Evolutionary conservation across 2,113 vertebrate species (phyloP), one percentile per base, ranked within the genome.

Genomic region (Gavialis gangeticus): DNA sequence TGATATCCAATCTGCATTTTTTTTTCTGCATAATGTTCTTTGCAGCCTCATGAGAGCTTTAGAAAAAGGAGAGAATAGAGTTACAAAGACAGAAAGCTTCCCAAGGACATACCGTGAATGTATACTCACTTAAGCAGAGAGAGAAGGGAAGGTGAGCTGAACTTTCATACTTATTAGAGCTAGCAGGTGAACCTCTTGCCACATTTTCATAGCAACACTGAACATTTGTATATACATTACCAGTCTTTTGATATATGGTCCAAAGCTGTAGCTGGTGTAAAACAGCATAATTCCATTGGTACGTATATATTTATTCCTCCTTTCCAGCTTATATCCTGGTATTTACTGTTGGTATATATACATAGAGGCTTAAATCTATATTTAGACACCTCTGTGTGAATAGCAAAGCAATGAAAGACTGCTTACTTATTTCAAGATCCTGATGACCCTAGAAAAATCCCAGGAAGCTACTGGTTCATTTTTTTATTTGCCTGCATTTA

Each of bases 1-100:
- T 4, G 6, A 85, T 87, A 87, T 37, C 60, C 30, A 67, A 88
- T 81, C 78, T 96, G n/a, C 66, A 78, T 96, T 86, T 93, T 93
- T 94, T 94, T 34, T 94, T 93, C 75, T 92, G 60, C 21, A 58
- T 81, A 89, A 58, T 92, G n/a, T 62, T 81, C 77, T 93, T 87
- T 79, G 46, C 24, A 89, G 64, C 28, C 84, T 69, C 60, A 54
- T 69, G 81, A 82, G 55, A 5, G 46, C 69, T 94, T 93, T 93
- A 12, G 30, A 75, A 84, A 9, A 77, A 16, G n/a, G 30, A 76
- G 71, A 76, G 69, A 91, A 75, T 67, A 87, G 10, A 7, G 28
- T 92, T 93, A 67, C 92, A 83, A 76, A 88, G 71, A 85, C 10
- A 56, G 60, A 85, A 93, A 69, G 4, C 18, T 37, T 75, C 91